A percentile compares a stretch with the other conserved stretches of the same genome.
Evolutionary conservation across 1,140 invertebrate genomes (phyloP).

Genomic region (Drosophila serrata): DNA sequence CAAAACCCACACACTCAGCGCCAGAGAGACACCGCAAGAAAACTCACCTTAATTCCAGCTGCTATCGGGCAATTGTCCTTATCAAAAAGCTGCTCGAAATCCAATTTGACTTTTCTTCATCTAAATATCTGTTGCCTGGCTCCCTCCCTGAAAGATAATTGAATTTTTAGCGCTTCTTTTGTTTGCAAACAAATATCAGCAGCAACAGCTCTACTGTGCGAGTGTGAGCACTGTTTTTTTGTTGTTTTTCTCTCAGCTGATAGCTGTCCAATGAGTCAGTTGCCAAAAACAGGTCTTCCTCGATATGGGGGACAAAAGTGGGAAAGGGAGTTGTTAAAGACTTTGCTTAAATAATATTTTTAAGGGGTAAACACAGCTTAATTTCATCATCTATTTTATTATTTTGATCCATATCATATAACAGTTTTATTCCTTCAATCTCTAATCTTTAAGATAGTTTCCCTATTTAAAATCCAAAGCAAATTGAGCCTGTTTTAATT

Average conservation of each 20-base stretch:
- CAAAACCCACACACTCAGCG: slow-evolving; percentile 6
- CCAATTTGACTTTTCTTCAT: slow-evolving; percentile 37
- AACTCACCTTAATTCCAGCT: slow-evolving; percentile 9
- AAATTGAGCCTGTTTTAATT: too few species aligned
- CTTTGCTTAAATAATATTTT: neutral
- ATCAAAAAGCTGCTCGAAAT: slow-evolving; percentile 32
- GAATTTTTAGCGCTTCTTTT: slow-evolving; percentile 59
- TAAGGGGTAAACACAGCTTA: too few species aligned
- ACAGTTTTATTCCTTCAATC: neutral
- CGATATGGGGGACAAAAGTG: neutral
- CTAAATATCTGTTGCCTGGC: neutral
- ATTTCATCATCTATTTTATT: too few species aligned
- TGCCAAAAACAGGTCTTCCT: slow-evolving; percentile 8
- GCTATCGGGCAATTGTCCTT: slow-evolving; percentile 23
- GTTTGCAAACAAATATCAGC: slow-evolving; percentile 59
- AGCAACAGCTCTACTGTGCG: slow-evolving; percentile 19
- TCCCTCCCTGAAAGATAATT: slow-evolving; percentile 27
- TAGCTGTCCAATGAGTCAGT: slow-evolving; percentile 31
- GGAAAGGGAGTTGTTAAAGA: neutral
- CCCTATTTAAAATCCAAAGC: too few species aligned
- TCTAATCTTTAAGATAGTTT: too few species aligned
- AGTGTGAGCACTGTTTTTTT: slow-evolving; percentile 26
- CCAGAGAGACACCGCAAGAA: slow-evolving; percentile 11
- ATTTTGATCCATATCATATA: neutral
- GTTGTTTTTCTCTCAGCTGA: slow-evolving; percentile 45